A percentile compares a stretch with the other conserved stretches of the same genome.
phyloP scores from a whole-genome alignment of 2,888 invertebrate species.

The Bhutanitis thaidina region DNA sequence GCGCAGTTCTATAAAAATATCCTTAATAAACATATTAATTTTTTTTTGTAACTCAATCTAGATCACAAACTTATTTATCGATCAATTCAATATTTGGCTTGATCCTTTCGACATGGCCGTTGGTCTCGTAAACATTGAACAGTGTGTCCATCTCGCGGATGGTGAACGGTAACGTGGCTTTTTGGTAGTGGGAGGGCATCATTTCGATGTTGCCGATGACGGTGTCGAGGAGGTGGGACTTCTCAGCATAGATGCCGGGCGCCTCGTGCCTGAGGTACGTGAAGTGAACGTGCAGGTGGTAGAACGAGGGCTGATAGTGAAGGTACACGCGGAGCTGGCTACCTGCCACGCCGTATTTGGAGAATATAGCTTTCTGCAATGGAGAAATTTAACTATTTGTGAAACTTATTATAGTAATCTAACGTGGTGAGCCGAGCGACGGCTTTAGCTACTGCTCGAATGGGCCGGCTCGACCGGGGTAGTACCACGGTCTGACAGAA shows the following conservation, averaged over 20 bases:
- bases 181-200: slow-evolving; percentile 90
- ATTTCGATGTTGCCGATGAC: slow-evolving; percentile 95
- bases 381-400: slow-evolving; percentile 13
- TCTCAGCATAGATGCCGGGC: slow-evolving; percentile 90
- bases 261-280: slow-evolving; percentile 89
- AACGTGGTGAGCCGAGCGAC: no score
- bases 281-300: slow-evolving; percentile 97
- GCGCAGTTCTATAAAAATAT: slow-evolving; percentile 80
- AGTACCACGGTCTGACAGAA: no score
- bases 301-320: slow-evolving; percentile 98
- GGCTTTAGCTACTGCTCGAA: no score
- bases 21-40: slow-evolving; percentile 74
- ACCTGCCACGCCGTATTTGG: slow-evolving; percentile 86
- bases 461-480: no score
- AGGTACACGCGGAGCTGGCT: slow-evolving; percentile 90
- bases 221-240: slow-evolving; percentile 91
- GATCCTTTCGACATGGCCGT: slow-evolving; percentile 72
- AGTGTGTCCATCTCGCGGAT: slow-evolving; percentile 88
- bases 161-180: slow-evolving; percentile 89
- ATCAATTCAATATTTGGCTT: slow-evolving; percentile 39
- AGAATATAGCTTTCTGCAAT: slow-evolving; percentile 85
- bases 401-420: no score
- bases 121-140: slow-evolving; percentile 81
- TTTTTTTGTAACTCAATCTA: slow-evolving; percentile 34
- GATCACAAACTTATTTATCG: slow-evolving; percentile 4